Base-by-base conservation (phyloP, 2,113 vertebrate species). In the Lophura nycthemera region DNA sequence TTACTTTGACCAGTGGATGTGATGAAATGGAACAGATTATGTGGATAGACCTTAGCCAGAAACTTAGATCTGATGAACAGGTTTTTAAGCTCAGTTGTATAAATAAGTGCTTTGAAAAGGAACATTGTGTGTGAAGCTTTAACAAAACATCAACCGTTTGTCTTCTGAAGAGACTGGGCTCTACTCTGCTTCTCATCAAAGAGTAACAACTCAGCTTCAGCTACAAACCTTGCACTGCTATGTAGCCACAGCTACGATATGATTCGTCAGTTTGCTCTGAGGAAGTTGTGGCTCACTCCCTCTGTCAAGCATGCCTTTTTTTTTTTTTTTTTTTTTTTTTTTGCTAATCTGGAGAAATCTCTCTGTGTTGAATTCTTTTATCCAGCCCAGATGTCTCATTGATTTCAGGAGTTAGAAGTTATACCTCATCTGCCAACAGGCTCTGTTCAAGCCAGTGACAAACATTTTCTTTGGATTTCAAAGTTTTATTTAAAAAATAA, bases 391-490 rank as follows among this genome's bases (percentile, higher is more conserved):
- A 79, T 95, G 72, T 89, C 69, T 67, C 69, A 67, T 40, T 92
- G 87, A 85, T 93, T 89, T 87, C 50, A 86, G 74, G 73, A 89
- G 60, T 83, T 92, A 86, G 71, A 92, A 83, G 52, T 56, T 71
- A 4, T 43, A 25, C 20, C 50, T 61, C 1, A 65, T 92, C 67
- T 92, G 72, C 82, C 85, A 90, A 54, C 60, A 80, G 47, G 32
- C 79, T 88, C 40, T 56, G 29, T 36, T 43, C 45, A 92, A 77
- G 56, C 69, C 87, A 72, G 34, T 71, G 60, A 86, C 85, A 92
- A 91, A 95, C 47, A 73, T 95, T 96, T 93, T 80, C 85, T 92
- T 95, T 95, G 92, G 91, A 96, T 91, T 93, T 88, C 75, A 67
- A 71, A 71, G 22, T 63, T 80, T 75, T 93, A 36, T 95, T 94